Base-by-base conservation (phyloP, 2,888 invertebrate species). In the Matsumyia berberina region DNA sequence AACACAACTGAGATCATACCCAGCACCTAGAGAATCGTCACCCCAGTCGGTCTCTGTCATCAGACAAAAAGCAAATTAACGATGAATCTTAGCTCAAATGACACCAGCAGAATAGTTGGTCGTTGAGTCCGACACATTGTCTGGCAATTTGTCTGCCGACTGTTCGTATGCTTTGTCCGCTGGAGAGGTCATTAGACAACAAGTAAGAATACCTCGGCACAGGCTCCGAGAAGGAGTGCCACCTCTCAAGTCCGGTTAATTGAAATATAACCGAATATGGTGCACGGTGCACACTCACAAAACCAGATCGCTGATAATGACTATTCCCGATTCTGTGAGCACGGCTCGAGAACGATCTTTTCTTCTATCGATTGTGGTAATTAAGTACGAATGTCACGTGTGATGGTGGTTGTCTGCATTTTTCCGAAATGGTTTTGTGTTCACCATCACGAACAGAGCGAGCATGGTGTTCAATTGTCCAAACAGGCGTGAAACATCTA, bases 401-500 rank as follows among this genome's bases (percentile, higher is more conserved):
- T 62, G 11, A 12, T 19, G 19, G 29, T 39, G 29, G 42, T 31
- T 74, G 55, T 67, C 74, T 74, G 74, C 66, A 39, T 9, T 42
- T 33, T 35, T 69, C 11, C 51, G 15, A 33, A 29, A 58, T 29
- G 35, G 3, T 29, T n/a, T 37, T 19, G 33, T 17, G 8, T 11
- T 17, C 19, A 15, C 5, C 24, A 15, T 9, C 15, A 31, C 44
- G 46, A 57, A 37, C 29, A 49, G 46, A 15, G 29, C 29, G 37
- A 42, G 29, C 60, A 74, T 69, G 44, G 46, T 78, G 9, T 74
- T 62, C 69, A 69, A 69, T 74, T 69, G 46, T 80, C 69, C 19
- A 33, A 55, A 60, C 53, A 80, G 77, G 82, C 82, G 82, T 72
- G 66, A 82, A 82, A 78, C 78, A 82, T 78, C 72, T 39, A 82